Base-by-base conservation (phyloP, 2,888 invertebrate genomes). In the Ormyrus nitidulus region DNA sequence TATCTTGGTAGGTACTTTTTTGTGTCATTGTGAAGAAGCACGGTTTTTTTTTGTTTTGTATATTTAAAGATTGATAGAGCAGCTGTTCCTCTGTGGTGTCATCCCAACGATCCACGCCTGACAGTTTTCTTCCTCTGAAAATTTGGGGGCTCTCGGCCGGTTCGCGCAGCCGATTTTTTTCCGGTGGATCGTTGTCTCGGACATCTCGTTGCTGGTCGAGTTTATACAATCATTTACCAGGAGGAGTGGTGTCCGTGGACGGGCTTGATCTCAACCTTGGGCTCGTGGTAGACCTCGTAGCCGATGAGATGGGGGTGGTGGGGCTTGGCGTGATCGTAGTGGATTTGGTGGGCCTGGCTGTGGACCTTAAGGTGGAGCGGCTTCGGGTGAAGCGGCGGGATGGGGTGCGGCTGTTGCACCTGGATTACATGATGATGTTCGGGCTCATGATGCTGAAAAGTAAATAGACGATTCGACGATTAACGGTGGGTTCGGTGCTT, bases 211-310 rank as follows among this genome's bases (percentile, higher is more conserved):
- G 51, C 19, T 19, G 65, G 75, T 48, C 48, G 68, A 68, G 53
- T 65, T 2, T 44, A 8, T 11, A 59, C 13, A 9, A 44, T 48
- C 46, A 64, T 59, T 70, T 86, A 87, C 86, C 86, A 88, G 75
- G 19, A 19, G 19, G 92, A 75, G 91, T 93, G 49, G 89, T 91
- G 19, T 91, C 92, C 34, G 91, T 83, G 76, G 87, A 92, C 70
- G 91, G 92, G n/a, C 91, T 92, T 83, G 90, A 93, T 68, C 91
- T 92, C 90, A 84, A 92, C 77, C 91, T 93, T 72, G 91, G 92
- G 87, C 89, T 88, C 88, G 90, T 91, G 84, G 90, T 90, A 81
- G 89, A 92, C 72, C 90, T 93, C 62, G 91, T 92, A 64, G 91
- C 93, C 82, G 92, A 93, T 44, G 91, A 93, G 90, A 89, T 93